phyloP scores from a whole-genome alignment of 2,797 vertebrate species.

The Discoglossus pictus region DNA sequence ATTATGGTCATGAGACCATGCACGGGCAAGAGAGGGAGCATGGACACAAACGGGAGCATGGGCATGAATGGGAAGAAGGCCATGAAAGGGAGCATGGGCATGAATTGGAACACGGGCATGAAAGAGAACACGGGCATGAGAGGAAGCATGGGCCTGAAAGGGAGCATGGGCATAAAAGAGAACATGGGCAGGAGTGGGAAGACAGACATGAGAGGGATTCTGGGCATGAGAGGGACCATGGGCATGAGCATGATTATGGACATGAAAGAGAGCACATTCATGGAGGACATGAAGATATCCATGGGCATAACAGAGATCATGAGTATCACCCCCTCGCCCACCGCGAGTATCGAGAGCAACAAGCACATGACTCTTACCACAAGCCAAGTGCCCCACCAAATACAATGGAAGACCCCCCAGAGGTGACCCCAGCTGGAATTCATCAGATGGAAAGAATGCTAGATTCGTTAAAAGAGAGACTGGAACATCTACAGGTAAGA shows the following conservation, averaged over 20 bases:
- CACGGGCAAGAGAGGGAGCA: slow-evolving; percentile 6
- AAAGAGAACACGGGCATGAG: slow-evolving; percentile 30
- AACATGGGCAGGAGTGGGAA: slow-evolving; percentile 51
- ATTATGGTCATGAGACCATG: slow-evolving; percentile 18
- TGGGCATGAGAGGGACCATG: slow-evolving; percentile 38
- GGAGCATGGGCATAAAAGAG: slow-evolving; percentile 56
- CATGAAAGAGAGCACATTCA: slow-evolving; percentile 34
- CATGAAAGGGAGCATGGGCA: slow-evolving; percentile 5
- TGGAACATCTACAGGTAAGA: slow-evolving; percentile 79
- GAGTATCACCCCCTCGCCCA: slow-evolving; percentile 66
- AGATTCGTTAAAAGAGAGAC: slow-evolving; percentile 76
- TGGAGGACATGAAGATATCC: slow-evolving; percentile 53
- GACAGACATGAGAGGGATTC: slow-evolving; percentile 52
- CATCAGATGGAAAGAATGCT: slow-evolving; percentile 78
- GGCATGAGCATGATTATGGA: slow-evolving; percentile 42
- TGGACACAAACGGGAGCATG: slow-evolving; percentile 45
- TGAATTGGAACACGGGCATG: slow-evolving; percentile 17
- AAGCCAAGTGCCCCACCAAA: slow-evolving; percentile 45
- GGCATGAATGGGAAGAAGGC: slow-evolving; percentile 3
- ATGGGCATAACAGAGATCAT: slow-evolving; percentile 59
- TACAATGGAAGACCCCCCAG: slow-evolving; percentile 56
- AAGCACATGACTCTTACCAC: slow-evolving; percentile 41
- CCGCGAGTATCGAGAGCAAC: slow-evolving; percentile 37
- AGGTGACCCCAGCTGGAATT: slow-evolving; percentile 59
- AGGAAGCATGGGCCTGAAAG: slow-evolving; percentile 31